Base-by-base conservation (phyloP, 2,113 vertebrate species). In the Anarhynchus alexandrinus region DNA sequence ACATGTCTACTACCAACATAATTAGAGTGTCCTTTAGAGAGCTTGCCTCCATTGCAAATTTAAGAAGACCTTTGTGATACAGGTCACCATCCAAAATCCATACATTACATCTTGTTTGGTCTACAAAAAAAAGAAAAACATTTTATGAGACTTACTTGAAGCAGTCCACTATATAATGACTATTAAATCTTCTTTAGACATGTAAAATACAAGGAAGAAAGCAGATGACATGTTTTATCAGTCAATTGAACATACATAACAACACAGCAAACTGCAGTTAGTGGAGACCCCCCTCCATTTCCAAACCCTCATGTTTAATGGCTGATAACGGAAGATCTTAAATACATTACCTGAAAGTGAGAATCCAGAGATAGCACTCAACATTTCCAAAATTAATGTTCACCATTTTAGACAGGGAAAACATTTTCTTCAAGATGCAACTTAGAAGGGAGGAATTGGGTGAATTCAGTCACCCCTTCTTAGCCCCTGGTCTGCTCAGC, bases 61-160 rank as follows among this genome's bases (percentile, higher is more conserved):
- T 99, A 96, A 99, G 99, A 86, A 99, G 99, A 86, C 99, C 99
- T 98, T 99, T 99, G 97, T 99, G 99, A 97, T 99, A 99, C 25
- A 99, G 98, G 97, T 99, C 99, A 86, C 99, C 99, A 90, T 99
- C 99, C 96, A 99, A 98, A 94, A 99, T 99, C 99, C 99, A 99
- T 6, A 99, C 98, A 76, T 99, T 99, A 97, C 99, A 99, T 94
- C 99, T 98, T 77, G 99, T 98, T 69, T 99, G 99, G 97, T 99
- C 99, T 99, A 94, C 12, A 96, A 97, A 86, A 62, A 66, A 73
- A 76, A 2, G 7, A 94, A 59, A 62, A 97, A 29, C 54, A 89
- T 88, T 91, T 94, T 21, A 47, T 47, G 66, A 91, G 29, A 78
- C 51, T 92, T 73, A 82, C 25, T 88, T 64, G 21, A 54, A 95